Percentiles rank a stretch among this genome's conserved stretches.
Conservation (phyloP, 2,113 vertebrate species). For the Procavia capensis region DNA sequence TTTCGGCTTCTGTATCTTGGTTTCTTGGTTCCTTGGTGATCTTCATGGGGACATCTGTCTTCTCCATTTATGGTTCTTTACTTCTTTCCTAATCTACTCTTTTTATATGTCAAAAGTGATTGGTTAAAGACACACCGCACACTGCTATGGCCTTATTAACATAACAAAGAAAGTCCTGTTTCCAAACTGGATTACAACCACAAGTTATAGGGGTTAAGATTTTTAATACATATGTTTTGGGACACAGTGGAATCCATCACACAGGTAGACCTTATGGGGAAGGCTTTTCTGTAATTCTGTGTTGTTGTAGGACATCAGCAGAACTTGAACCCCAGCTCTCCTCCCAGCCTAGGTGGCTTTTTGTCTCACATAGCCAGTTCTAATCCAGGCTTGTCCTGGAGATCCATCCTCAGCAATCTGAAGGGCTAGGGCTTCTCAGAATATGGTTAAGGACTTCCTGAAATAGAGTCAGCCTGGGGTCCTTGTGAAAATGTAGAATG, state of each 20-base stretch:
- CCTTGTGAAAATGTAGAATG: not conserved
- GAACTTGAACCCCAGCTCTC: not conserved
- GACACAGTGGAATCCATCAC: not conserved
- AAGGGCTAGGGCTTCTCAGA: not conserved
- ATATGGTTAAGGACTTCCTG: not conserved
- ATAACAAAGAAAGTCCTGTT: not conserved
- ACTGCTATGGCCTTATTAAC: not conserved
- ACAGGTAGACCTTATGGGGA: not conserved
- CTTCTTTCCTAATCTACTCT: not conserved
- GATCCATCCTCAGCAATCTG: not conserved
- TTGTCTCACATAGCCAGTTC: not conserved
- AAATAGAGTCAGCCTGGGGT: not conserved
- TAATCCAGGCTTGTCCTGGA: not conserved
- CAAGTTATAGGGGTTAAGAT: not conserved
- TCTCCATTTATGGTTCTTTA: not conserved
- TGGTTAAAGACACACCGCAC: not conserved
- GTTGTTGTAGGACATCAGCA: not conserved
- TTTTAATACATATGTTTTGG: not conserved
- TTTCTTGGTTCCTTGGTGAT: not conserved
- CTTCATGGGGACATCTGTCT: not conserved
- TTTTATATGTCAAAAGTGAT: not conserved
- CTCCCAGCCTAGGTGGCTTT: not conserved
- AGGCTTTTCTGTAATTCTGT: not conserved
- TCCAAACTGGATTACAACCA: not conserved
- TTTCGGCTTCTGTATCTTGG: not conserved